Percentiles rank a stretch among this genome's conserved stretches.
Evolutionary conservation across 2,888 invertebrate species (phyloP).

Genomic region (Hirtodrosophila histrioides): DNA sequence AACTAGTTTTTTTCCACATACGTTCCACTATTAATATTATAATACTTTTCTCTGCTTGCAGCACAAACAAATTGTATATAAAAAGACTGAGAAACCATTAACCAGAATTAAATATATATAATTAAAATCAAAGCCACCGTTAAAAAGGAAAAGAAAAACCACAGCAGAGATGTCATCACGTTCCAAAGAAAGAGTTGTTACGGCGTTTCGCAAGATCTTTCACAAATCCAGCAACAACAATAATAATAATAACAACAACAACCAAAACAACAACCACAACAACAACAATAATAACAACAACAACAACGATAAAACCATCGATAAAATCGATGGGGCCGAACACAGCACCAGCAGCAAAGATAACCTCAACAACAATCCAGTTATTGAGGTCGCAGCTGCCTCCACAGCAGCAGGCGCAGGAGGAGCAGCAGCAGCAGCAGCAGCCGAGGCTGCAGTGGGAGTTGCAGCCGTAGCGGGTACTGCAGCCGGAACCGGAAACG

Average conservation of each 20-base stretch:
- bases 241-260: slow-evolving; percentile 83
- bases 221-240: slow-evolving; percentile 86
- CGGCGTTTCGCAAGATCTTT: slow-evolving; percentile 91
- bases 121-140: slow-evolving; percentile 45
- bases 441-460: slow-evolving; percentile 72
- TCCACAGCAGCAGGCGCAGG: slow-evolving; percentile 9
- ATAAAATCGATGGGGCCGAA: slow-evolving; percentile 88
- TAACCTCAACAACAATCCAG: slow-evolving; percentile 69
- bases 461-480: not conserved
- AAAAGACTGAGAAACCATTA: slow-evolving; percentile 61
- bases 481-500: slow-evolving; percentile 84
- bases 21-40: not conserved
- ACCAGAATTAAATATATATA: slow-evolving; percentile 10
- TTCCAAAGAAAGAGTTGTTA: slow-evolving; percentile 92
- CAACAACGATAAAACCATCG: slow-evolving; percentile 85
- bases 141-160: slow-evolving; percentile 21
- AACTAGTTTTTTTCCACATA: not conserved
- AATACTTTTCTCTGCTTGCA: slow-evolving; percentile 12
- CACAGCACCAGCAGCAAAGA: slow-evolving; percentile 73
- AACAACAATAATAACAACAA: slow-evolving; percentile 35
- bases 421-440: slow-evolving; percentile 85
- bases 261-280: slow-evolving; percentile 84
- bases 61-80: slow-evolving; percentile 15
- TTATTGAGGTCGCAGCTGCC: slow-evolving; percentile 30
- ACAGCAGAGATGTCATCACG: slow-evolving; percentile 89